Evolutionary conservation across 2,113 vertebrate genomes (phyloP), one percentile per base, ranked within the genome.

Genomic region (Mugil cephalus): DNA sequence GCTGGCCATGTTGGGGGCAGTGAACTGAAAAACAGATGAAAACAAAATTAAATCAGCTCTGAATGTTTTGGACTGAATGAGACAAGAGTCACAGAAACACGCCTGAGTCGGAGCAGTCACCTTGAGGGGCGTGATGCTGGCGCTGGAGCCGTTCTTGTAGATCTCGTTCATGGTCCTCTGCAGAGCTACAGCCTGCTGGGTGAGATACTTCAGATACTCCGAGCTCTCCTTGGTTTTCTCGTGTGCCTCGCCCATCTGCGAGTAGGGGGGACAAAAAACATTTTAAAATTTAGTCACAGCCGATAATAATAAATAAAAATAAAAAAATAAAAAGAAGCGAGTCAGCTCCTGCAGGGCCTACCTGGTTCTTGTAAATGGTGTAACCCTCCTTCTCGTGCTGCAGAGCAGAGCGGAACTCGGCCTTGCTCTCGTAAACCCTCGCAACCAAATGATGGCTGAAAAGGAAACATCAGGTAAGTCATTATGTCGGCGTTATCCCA

Each of bases 111-210:
- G n/a, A 17, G 47, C 21, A n/a, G 30, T 54, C 70, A 98, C 98
- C 94, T 99, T 99, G 8, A 99, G 95, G 0, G 98, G 98, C 82
- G 95, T 93, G 92, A 99, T 99, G 91, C 96, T 98, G 45, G 98
- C 97, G 0, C 94, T 98, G 84, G 97, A 97, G 88, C 98, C 98
- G 0, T 97, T 99, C 91, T 98, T 98, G 93, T 99, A 99, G 84
- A 99, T 99, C 89, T 99, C 98, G 0, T 99, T 99, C 98, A 99
- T 99, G 75, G 97, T 99, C 89, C 98, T 97, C 92, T 99, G 98
- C 71, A 99, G 93, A 52, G 98, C 97, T 0, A 99, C 98, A 0
- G 98, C 98, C 74, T 99, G 98, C 92, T 99, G 98, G 1, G 98
- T 99, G 84, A 99, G 96, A 89, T 97, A 97, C 90, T 98, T 99